phyloP scores from a whole-genome alignment of 1,140 invertebrate genomes.

The Drosophila bocqueti region DNA sequence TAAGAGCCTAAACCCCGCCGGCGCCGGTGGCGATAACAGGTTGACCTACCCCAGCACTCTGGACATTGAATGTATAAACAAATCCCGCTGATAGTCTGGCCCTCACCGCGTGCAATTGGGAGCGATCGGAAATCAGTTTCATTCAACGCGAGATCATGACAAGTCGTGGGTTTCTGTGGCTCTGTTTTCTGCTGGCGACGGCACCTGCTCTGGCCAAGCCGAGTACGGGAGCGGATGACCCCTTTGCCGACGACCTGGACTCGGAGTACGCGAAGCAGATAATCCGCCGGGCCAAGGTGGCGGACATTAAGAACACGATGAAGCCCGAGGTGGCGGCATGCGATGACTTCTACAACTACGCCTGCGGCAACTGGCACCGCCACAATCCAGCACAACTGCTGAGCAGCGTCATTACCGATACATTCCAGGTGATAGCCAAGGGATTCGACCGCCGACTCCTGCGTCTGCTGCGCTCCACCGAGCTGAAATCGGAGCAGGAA shows the following conservation, averaged over 20 bases:
- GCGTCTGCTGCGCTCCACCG: conserved; percentile 35
- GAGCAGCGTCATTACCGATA: conserved; percentile 52
- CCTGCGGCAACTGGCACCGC: conserved; percentile 89
- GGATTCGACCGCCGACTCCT: conserved; percentile 59
- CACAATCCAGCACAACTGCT: conserved; percentile 67
- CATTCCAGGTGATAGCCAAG: conserved; percentile 50
- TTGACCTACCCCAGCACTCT: conserved; percentile 42
- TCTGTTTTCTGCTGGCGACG: conserved; percentile 3
- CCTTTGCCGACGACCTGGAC: conserved; percentile 48
- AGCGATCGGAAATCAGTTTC: conserved; percentile 43
- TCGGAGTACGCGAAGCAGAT: conserved; percentile 58
- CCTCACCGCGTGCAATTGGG: conserved; percentile 1
- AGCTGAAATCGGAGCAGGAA: conserved; percentile 38
- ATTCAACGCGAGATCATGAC: conserved; percentile 44
- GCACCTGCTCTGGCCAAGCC: conserved; percentile 12
- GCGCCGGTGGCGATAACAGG: conserved; percentile 49
- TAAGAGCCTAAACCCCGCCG: conserved; percentile 36
- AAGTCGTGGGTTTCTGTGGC: conserved; percentile 17
- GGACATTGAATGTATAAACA: conserved; percentile 24
- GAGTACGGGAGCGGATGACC: neutral
- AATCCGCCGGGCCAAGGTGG: conserved; percentile 54
- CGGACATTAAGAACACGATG: conserved; percentile 78
- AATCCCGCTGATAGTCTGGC: conserved; percentile 47
- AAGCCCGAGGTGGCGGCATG: conserved; percentile 86
- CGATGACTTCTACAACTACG: conserved; percentile 88